A percentile compares a stretch with the other conserved stretches of the same genome.
Conservation (phyloP, 2,888 invertebrate genomes). For the Sthenelais limicola region DNA sequence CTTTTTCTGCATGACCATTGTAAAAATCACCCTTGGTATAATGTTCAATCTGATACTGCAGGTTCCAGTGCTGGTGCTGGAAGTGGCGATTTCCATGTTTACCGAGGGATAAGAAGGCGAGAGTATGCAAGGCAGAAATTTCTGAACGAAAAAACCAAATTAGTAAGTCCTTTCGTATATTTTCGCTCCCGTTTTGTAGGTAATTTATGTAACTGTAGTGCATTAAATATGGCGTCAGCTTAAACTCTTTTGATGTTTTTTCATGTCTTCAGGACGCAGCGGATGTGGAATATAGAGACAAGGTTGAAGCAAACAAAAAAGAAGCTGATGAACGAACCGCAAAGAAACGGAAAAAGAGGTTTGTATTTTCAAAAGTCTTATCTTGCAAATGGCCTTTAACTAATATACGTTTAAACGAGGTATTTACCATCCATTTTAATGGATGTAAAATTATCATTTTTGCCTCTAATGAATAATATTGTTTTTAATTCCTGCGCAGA, state of each 20-base stretch:
- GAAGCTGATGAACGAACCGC: slow-evolving; percentile 87
- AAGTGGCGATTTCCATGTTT: slow-evolving; percentile 99
- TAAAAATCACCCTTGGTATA: not conserved
- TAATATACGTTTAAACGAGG: no score
- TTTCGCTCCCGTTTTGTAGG: not conserved
- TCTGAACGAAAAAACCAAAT: slow-evolving; percentile 89
- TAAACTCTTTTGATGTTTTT: not conserved
- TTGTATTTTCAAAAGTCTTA: not conserved
- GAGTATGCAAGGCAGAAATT: slow-evolving; percentile 96
- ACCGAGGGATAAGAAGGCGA: slow-evolving; percentile 93
- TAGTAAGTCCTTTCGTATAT: slow-evolving; percentile 75
- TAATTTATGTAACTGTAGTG: not conserved
- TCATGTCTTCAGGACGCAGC: slow-evolving; percentile 79
- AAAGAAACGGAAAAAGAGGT: slow-evolving; percentile 87
- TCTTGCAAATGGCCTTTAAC: no score
- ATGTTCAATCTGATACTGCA: slow-evolving; percentile 49
- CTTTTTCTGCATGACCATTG: no score
- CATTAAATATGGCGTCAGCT: not conserved
- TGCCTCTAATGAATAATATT: not conserved
- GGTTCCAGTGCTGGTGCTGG: slow-evolving; percentile 99
- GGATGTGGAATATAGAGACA: slow-evolving; percentile 86
- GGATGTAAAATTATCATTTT: not conserved
- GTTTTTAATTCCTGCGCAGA: not conserved
- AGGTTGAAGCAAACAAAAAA: slow-evolving; percentile 82
- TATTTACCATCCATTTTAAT: no score